Percentiles rank a stretch among this genome's conserved stretches.
These are phyloP conservation scores for Sebastes taczanowskii DNA, from an alignment of 2,797 vertebrate species.

Conservation along the genomic window DNA sequence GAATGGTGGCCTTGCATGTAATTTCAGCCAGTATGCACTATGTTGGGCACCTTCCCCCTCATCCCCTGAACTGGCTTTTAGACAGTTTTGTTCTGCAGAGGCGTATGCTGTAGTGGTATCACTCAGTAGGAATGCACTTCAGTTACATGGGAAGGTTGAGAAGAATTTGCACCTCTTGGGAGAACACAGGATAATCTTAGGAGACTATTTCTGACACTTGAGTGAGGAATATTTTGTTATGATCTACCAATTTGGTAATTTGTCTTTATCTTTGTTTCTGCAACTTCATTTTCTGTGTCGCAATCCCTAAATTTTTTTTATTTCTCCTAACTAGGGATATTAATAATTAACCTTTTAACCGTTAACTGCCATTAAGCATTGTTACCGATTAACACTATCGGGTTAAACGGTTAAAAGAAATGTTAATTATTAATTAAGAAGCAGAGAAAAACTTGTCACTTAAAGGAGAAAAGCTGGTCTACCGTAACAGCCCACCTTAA, in stretches of 20 bases:
- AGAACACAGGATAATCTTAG: background rate
- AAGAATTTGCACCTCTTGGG: background rate
- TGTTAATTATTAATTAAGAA: too few species aligned
- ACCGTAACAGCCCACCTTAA: too few species aligned
- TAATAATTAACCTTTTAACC: too few species aligned
- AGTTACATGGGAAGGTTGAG: background rate
- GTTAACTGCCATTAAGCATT: too few species aligned
- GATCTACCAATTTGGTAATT: background rate
- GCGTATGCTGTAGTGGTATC: background rate
- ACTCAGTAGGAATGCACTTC: background rate
- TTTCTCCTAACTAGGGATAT: background rate
- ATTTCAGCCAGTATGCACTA: conserved; percentile 69
- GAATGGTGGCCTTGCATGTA: conserved; percentile 62
- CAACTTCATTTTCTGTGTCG: background rate
- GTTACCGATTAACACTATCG: too few species aligned
- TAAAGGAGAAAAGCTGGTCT: fast-evolving
- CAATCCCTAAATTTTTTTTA: background rate
- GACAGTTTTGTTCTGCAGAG: conserved; percentile 8
- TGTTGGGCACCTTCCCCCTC: conserved; percentile 12
- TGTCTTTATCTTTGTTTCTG: background rate
- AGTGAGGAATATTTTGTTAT: background rate
- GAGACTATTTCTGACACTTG: background rate
- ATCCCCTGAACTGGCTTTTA: background rate
- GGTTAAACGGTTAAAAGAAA: too few species aligned
- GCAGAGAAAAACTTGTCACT: too few species aligned